Percentiles rank a stretch among this genome's conserved stretches.
Conservation (phyloP, 2,888 invertebrate genomes). For the Nemoura dubitans region DNA sequence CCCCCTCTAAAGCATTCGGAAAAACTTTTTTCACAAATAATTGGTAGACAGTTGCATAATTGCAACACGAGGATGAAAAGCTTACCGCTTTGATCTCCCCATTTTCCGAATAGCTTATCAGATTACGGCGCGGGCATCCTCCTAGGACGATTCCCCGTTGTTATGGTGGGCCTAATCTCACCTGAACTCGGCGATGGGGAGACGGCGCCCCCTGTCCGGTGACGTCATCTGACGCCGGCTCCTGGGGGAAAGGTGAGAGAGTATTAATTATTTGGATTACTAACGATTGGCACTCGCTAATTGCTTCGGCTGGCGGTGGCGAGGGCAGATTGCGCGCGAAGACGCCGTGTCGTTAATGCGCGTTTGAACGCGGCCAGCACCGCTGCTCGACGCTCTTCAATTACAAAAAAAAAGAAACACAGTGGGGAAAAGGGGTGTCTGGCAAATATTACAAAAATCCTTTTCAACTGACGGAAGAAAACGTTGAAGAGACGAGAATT, state of each 20-base stretch:
- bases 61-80: neutral
- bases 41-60: neutral
- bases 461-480: conserved; percentile 27
- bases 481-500: conserved; percentile 24
- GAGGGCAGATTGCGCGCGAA: neutral
- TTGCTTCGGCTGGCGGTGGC: neutral
- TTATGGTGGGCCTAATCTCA: neutral
- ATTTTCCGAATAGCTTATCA: conserved; percentile 36
- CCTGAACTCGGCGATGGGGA: neutral
- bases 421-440: neutral
- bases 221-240: conserved; percentile 13
- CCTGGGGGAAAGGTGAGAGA: neutral
- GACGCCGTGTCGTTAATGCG: conserved; percentile 24
- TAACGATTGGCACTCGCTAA: conserved; percentile 31
- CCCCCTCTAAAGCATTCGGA: neutral
- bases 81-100: conserved; percentile 29
- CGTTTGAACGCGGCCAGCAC: conserved; percentile 21
- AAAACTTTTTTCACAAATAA: conserved; percentile 18
- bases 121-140: conserved; percentile 18
- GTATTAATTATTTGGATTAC: conserved; percentile 38
- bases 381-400: neutral
- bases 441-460: conserved; percentile 25
- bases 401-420: conserved; percentile 2
- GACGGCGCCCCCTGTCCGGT: neutral
- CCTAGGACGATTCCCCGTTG: conserved; percentile 17